Conservation (phyloP, 2,113 vertebrate genomes). For the Alligator mississippiensis region DNA sequence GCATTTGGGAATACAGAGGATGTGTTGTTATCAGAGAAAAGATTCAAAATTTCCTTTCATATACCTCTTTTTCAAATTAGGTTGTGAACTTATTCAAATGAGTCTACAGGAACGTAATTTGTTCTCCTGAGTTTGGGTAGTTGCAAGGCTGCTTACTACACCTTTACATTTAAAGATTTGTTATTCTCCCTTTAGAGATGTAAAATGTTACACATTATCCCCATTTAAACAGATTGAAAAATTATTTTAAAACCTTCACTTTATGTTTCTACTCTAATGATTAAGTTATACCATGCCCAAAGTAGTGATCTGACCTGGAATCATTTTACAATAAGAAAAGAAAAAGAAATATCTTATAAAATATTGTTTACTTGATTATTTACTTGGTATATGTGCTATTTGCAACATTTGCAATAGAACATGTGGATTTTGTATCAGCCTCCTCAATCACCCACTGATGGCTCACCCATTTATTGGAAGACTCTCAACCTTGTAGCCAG, state of each 20-base stretch:
- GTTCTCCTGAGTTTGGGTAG: constrained; percentile 57
- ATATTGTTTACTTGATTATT: too few relatives aligned
- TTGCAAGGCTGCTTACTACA: neutral
- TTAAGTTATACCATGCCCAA: neutral
- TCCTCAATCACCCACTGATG: too few relatives aligned
- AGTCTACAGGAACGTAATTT: constrained; percentile 53
- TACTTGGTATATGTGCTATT: too few relatives aligned
- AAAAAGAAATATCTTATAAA: too few relatives aligned
- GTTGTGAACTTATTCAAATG: constrained; percentile 53
- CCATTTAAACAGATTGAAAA: constrained; percentile 4
- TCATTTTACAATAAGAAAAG: constrained; percentile 21
- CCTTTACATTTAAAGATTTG: constrained; percentile 54
- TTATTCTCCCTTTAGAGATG: constrained; percentile 19
- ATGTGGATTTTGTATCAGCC: too few relatives aligned
- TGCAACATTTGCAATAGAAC: too few relatives aligned
- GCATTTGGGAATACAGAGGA: constrained; percentile 7
- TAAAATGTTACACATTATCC: constrained; percentile 39
- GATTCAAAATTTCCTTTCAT: constrained; percentile 9
- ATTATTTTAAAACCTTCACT: constrained; percentile 47
- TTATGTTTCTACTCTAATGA: constrained; percentile 15
- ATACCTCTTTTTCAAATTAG: constrained; percentile 21
- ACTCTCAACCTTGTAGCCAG: too few relatives aligned
- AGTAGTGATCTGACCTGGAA: neutral
- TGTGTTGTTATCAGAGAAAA: neutral
- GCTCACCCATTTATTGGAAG: too few relatives aligned